phyloP scores from a whole-genome alignment of 1,140 invertebrate species.

The Micrasema minimum region DNA sequence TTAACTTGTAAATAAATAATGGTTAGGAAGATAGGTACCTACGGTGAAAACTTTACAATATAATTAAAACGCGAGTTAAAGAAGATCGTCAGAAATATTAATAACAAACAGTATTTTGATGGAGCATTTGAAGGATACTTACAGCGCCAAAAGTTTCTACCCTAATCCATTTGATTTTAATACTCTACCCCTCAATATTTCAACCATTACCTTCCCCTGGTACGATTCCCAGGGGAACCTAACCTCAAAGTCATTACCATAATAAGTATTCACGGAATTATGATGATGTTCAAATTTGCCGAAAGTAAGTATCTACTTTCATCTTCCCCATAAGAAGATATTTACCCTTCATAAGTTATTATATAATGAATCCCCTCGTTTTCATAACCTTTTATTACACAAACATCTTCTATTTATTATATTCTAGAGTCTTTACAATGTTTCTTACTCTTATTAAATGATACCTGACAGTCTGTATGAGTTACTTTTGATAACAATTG shows the following conservation, averaged over 20 bases:
- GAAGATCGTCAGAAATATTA: background rate
- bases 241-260: conserved; percentile 23
- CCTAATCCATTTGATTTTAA: conserved; percentile 31
- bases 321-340: background rate
- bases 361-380: too few relatives aligned
- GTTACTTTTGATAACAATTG: too few relatives aligned
- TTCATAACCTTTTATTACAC: too few relatives aligned
- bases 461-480: too few relatives aligned
- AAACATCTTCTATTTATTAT: too few relatives aligned
- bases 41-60: too few relatives aligned
- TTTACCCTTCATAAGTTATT: too few relatives aligned
- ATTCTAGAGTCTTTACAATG: too few relatives aligned
- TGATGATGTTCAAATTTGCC: conserved; percentile 22
- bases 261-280: conserved; percentile 11
- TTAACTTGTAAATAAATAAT: too few relatives aligned
- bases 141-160: background rate
- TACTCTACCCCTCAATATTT: conserved; percentile 25
- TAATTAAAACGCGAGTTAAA: background rate
- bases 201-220: conserved; percentile 7
- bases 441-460: too few relatives aligned
- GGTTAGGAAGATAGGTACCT: too few relatives aligned
- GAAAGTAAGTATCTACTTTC: background rate
- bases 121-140: background rate
- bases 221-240: background rate
- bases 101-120: background rate